Evolutionary conservation across 2,888 invertebrate genomes (phyloP).

Genomic region (Plemyria rubiginata): DNA sequence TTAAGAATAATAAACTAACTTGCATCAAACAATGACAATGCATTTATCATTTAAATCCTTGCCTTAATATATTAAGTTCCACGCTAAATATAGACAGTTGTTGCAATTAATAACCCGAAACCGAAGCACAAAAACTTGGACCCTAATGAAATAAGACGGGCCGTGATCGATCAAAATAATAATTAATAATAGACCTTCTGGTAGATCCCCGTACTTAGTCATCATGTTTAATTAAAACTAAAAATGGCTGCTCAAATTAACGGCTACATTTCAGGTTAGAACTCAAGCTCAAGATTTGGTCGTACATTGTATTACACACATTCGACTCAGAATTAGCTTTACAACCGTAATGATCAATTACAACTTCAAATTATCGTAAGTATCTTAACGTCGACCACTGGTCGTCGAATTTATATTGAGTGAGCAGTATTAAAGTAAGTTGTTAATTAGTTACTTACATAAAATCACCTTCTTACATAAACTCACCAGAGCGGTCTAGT

Average conservation of each 20-base stretch:
- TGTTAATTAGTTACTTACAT: no score
- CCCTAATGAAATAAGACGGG: constrained; percentile 79
- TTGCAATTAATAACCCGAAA: constrained; percentile 64
- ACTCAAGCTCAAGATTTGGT: constrained; percentile 58
- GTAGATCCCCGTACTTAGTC: constrained; percentile 80
- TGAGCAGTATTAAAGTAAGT: no score
- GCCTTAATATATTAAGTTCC: constrained; percentile 26
- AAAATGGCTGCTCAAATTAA: constrained; percentile 76
- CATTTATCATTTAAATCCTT: constrained; percentile 22
- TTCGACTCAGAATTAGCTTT: constrained; percentile 4
- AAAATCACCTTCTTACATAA: no score
- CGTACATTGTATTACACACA: constrained; percentile 35
- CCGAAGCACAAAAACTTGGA: constrained; percentile 62
- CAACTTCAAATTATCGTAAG: background rate
- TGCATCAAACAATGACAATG: constrained; percentile 13
- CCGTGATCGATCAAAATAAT: constrained; percentile 83
- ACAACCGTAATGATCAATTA: background rate
- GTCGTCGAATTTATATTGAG: background rate
- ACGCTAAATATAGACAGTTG: constrained; percentile 34
- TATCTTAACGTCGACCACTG: background rate
- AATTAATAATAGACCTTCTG: constrained; percentile 81
- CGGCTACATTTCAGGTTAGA: constrained; percentile 71
- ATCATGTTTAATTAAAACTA: constrained; percentile 84
- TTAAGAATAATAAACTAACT: background rate
- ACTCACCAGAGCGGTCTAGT: no score